These are phyloP conservation scores for Aphyosemion australe DNA, from an alignment of 2,113 vertebrate genomes.

Conservation along the genomic window DNA sequence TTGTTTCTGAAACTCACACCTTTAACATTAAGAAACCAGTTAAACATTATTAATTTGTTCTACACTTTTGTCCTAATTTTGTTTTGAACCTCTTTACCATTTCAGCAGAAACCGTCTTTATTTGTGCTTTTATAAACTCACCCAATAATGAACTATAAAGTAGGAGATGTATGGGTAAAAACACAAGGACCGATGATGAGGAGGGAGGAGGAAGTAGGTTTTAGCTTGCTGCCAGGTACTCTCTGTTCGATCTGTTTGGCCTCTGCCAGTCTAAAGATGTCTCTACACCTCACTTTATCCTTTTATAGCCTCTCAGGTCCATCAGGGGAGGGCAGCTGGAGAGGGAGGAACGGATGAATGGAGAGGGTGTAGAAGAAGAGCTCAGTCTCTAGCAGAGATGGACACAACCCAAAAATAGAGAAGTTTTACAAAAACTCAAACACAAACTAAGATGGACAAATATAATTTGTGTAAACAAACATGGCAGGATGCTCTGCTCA, in stretches of 20 bases:
- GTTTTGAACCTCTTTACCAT: neutral
- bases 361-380: conserved; percentile 2
- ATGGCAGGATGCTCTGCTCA: too few relatives aligned
- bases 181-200: conserved; percentile 5
- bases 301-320: conserved; percentile 51
- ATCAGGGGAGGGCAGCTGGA: conserved; percentile 17
- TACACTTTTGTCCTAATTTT: neutral
- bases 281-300: conserved; percentile 60
- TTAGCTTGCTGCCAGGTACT: conserved; percentile 45
- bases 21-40: conserved; percentile 31
- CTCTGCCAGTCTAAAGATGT: conserved; percentile 61
- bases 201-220: conserved; percentile 18
- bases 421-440: too few relatives aligned
- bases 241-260: conserved; percentile 68
- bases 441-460: neutral
- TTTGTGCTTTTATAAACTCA: too few relatives aligned
- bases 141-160: too few relatives aligned
- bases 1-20: conserved; percentile 2
- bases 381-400: neutral
- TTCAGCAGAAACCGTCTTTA: too few relatives aligned
- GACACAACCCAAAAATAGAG: too few relatives aligned
- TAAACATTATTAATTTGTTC: conserved; percentile 7
- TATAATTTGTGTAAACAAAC: neutral
- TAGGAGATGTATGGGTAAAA: neutral
- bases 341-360: conserved; percentile 4